Base-by-base conservation (phyloP, 2,113 vertebrate genomes). In the Xyrauchen texanus region DNA sequence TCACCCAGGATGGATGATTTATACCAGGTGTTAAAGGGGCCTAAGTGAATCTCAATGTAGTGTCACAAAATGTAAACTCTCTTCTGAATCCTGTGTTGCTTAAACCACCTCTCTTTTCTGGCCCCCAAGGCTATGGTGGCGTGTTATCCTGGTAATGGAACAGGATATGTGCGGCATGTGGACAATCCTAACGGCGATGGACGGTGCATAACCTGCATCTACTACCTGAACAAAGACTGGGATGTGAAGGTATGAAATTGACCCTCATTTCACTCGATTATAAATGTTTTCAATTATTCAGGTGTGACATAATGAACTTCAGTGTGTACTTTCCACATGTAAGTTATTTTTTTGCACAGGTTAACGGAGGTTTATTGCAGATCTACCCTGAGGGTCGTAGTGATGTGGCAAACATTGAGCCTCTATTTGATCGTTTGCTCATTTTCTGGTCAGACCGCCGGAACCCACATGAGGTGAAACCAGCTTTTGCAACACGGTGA, bases 201-300 rank as follows among this genome's bases (percentile, higher is more conserved):
- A 42, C 95, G 95, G 87, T 96, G 95, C 86, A 93, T 97, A 90
- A 97, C 96, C 0, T 97, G 96, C 78, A 97, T 97, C 87, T 97
- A 97, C 91, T 97, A 97, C 90, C 95, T 97, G 57, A 97, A 97
- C 91, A 94, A 94, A 87, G 90, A 95, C 90, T 97, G 96, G 96
- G 94, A 97, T 34, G 92, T 91, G 49, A 91, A 95, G 93, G 95
- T 97, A 92, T 53, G 67, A 45, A 34, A 34, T 34, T 34, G 1
- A 34, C 21, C 21, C 21, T 34, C 21, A 34, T 66, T 34, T 71
- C 11, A 53, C 7, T 64, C 60, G 21, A 34, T 62, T 55, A 47
- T 49, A 34, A 57, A 62, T 0, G 45, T 61, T 53, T 76, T 21
- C 53, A 9, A 76, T 57, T 34, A 15, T n/a, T 8, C 15, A 21